Base-by-base conservation (phyloP, 37 sponge, comb jelly and placozoan species). In the Eunapius fragilis region DNA sequence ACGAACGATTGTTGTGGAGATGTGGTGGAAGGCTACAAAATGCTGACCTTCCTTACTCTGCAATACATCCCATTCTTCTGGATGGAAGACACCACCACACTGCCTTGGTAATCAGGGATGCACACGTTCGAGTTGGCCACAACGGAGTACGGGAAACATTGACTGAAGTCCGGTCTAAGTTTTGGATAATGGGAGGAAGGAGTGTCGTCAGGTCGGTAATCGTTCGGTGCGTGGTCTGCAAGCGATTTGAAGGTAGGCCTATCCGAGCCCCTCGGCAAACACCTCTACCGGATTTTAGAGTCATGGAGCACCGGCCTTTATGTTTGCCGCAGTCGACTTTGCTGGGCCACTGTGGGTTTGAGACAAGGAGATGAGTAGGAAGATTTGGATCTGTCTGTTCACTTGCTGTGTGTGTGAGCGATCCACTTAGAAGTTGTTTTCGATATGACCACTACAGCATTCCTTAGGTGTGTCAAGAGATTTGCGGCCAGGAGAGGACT, bases 401-500 rank as follows among this genome's bases (percentile, higher is more conserved):
- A 87, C 87, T 25, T 87, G 81, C 45, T 87, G 87, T 47, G 87
- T 87, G 34, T 28, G 67, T 22, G 86, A 70, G 79, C 86, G 38
- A 69, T 78, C 25, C 86, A 85, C 48, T 30, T 85, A n/a, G n/a
- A n/a, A 67, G n/a, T 85, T n/a, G 86, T 85, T 14, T 30, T 31
- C 19, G 79, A 78, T 31, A 25, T 78, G 71, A 37, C 85, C 31
- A 14, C 85, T 28, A 67, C 69, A 0, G 30, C 82, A n/a, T 88
- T 88, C 37, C 27, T 88, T 32, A 25, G 78, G 24, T 82, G 85
- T 25, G 3, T 89, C 74, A 89, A 79, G 80, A 69, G 80, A 27
- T 89, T 89, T 58, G 25, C 89, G 26, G 89, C 89, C 5, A 88
- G 89, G 71, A 75, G 89, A 78, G 89, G 89, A 30, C 50, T 89